phyloP scores from a whole-genome alignment of 2,113 vertebrate genomes.

The Menidia beryllina region DNA sequence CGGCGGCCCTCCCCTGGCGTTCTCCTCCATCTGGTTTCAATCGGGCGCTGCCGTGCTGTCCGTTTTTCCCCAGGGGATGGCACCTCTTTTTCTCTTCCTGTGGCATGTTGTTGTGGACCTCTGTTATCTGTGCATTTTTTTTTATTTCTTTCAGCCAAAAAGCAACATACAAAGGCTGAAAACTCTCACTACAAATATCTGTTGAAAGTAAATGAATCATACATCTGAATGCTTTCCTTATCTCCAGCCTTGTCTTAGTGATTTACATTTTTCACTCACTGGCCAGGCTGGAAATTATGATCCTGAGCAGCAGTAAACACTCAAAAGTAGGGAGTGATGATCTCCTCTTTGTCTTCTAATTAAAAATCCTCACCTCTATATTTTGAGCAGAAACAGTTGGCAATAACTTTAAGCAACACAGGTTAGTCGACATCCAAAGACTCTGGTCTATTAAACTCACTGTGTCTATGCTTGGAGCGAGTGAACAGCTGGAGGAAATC shows the following conservation, averaged over 20 bases:
- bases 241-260: conserved; percentile 3
- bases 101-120: not conserved
- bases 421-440: no score
- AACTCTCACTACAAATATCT: no score
- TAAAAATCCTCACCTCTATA: conserved; percentile 21
- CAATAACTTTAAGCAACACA: no score
- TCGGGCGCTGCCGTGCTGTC: conserved; percentile 49
- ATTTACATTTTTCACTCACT: not conserved
- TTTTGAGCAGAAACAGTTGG: conserved; percentile 13
- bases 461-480: no score
- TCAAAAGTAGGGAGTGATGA: conserved; percentile 21
- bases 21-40: conserved; percentile 79
- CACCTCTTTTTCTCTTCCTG: conserved; percentile 1
- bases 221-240: not conserved
- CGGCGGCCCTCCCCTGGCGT: conserved; percentile 39
- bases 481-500: no score
- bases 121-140: not conserved
- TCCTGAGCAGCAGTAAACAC: conserved; percentile 6
- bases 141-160: not conserved
- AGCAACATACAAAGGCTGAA: no score
- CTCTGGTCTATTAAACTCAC: no score
- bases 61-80: conserved; percentile 33
- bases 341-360: conserved; percentile 11
- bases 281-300: not conserved
- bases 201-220: not conserved